Base-by-base conservation (phyloP, 1,140 invertebrate genomes). In the Halyomorpha halys region DNA sequence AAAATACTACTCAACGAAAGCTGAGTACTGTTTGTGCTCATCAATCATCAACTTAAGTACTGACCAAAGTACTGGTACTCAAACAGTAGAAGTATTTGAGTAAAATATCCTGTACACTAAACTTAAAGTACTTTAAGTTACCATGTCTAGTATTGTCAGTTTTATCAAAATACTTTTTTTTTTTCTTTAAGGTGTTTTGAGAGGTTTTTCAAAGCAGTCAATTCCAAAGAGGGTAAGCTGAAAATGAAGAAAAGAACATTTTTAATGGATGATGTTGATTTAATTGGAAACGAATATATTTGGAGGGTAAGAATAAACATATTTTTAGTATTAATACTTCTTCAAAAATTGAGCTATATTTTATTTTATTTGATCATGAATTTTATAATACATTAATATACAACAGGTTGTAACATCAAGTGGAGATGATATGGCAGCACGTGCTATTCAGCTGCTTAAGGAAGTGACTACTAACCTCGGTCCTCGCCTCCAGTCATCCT, bases 151-250 rank as follows among this genome's bases (percentile, higher is more conserved):
- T n/a, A n/a, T n/a, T n/a, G n/a, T n/a, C n/a, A n/a, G n/a, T n/a
- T n/a, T n/a, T n/a, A n/a, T n/a, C n/a, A n/a, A n/a, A n/a, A n/a
- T n/a, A n/a, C n/a, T n/a, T 59, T 21, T 23, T 59, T 59, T n/a
- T 59, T 67, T 64, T 63, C 64, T 69, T 79, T 71, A 68, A 83
- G 82, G 70, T 89, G 90, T 78, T 93, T 90, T 76, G 88, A 92
- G 73, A 82, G 92, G 72, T 98, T 98, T 79, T 98, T 98, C 74
- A 95, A 96, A 79, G 89, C 91, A 68, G 94, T 98, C 8, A 98
- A 98, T 79, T 85, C 86, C 59, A 96, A 96, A 78, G 91, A 96
- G 77, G 90, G 89, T 67, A 97, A 97, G 77, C 76, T 98, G 25
- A 87, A 92, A 74, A 76, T 86, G 56, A 95, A 94, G 74, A 80